A percentile compares a stretch with the other conserved stretches of the same genome.
These are phyloP conservation scores for Astyanax mexicanus DNA, from an alignment of 2,797 vertebrate species.

Conservation along the genomic window DNA sequence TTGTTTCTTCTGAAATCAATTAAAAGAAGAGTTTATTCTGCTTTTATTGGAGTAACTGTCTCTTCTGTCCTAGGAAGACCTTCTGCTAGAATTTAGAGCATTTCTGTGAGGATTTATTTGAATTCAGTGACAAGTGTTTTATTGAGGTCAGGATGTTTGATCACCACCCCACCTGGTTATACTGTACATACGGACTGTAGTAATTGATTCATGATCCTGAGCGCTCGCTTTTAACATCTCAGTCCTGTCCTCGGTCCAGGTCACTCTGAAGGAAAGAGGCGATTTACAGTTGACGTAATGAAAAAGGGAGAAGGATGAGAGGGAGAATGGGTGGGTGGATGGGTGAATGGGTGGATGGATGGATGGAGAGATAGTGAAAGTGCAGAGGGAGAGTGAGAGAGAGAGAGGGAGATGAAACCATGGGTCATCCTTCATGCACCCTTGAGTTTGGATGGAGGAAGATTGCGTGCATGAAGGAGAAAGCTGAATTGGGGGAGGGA, in stretches of 20 bases:
- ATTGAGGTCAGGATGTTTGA: too few relatives aligned
- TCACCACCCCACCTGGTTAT: too few relatives aligned
- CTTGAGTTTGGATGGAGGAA: conserved; percentile 63
- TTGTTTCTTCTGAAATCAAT: too few relatives aligned
- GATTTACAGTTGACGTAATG: neutral
- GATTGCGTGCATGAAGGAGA: conserved; percentile 35
- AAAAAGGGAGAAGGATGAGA: conserved; percentile 53
- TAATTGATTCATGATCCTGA: too few relatives aligned
- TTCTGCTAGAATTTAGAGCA: too few relatives aligned
- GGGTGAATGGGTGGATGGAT: conserved; percentile 19
- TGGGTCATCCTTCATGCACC: conserved; percentile 75
- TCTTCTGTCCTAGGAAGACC: too few relatives aligned
- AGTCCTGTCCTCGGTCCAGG: neutral
- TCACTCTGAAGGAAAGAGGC: neutral
- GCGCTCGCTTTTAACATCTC: neutral
- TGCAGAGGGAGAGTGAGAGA: conserved; percentile 37
- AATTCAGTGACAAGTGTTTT: too few relatives aligned
- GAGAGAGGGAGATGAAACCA: conserved; percentile 46
- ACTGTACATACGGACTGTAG: too few relatives aligned
- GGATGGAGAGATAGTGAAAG: conserved; percentile 18
- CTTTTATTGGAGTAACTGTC: too few relatives aligned
- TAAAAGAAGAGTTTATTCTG: too few relatives aligned
- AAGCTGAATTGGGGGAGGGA: conserved; percentile 23
- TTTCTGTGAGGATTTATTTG: too few relatives aligned
- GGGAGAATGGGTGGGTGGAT: conserved; percentile 46